Base-by-base conservation (phyloP, 2,888 invertebrate genomes). In the Digitonthophagus gazella region DNA sequence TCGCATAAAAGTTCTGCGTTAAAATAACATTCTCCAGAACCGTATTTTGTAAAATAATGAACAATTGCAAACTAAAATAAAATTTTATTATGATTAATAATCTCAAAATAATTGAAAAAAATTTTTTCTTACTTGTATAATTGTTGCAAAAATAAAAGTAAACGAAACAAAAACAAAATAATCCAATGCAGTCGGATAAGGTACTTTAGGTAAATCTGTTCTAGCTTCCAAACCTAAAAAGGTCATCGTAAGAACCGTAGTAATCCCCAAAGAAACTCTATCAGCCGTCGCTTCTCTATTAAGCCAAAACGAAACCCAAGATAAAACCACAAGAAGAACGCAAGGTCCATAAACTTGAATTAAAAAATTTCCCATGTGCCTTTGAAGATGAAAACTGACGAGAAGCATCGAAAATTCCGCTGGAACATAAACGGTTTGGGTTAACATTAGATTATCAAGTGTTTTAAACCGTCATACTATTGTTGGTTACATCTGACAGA, bases 311-410 rank as follows among this genome's bases (percentile, higher is more conserved):
- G 93, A 93, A 0, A 95, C 93, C 94, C 94, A 94, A 0, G 93
- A 93, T 2, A 94, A 85, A n/a, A 93, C 90, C 2, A 93, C 93
- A 14, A 94, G 86, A 64, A 94, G 86, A 58, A 92, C 89, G 77
- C 93, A 94, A 0, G 94, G 94, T 0, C 93, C 91, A 79, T 94
- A 95, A 6, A 93, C 93, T 84, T 95, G 93, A 75, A 94, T 91
- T 57, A 94, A 84, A 80, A 93, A 94, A 81, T 92, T 93, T n/a
- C 93, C 93, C 88, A 92, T 92, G 80, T 93, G 92, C 2, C 94
- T 85, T 81, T 91, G 89, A 44, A 93, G 86, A 80, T 91, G 90
- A 77, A 93, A 92, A 76, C 90, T 90, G 0, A 91, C 91, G 78
- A 91, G 83, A 15, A 92, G 82, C 88, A 90, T 90, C 65, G 90